These are phyloP conservation scores for Equus quagga DNA, from an alignment of 2,113 vertebrate species.

Conservation along the genomic window DNA sequence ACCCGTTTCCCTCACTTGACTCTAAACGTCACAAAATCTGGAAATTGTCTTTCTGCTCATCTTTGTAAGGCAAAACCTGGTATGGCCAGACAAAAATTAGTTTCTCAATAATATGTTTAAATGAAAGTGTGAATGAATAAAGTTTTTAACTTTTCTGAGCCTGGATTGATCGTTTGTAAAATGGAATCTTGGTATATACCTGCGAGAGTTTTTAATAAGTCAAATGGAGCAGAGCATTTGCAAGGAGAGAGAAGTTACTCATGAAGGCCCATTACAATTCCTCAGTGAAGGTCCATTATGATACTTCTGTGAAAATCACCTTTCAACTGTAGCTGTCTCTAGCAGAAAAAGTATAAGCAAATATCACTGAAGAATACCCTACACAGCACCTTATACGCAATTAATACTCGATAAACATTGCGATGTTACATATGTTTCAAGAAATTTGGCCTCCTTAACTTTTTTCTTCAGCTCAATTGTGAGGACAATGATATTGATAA, in stretches of 20 bases:
- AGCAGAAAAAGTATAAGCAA: neutral
- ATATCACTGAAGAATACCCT: neutral
- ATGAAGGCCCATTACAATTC: neutral
- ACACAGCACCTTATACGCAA: neutral
- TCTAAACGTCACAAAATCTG: neutral
- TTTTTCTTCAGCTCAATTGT: neutral
- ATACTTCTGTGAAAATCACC: neutral
- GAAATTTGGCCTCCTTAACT: neutral
- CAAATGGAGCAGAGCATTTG: neutral
- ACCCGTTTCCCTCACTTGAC: neutral
- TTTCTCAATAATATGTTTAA: neutral
- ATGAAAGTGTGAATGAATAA: neutral
- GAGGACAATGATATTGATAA: neutral
- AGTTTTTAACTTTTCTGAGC: neutral
- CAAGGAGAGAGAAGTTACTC: neutral
- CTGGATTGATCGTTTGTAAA: neutral
- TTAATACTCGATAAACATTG: neutral
- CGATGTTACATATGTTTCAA: neutral
- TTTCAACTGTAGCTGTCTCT: neutral
- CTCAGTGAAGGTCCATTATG: neutral
- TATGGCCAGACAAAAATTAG: neutral
- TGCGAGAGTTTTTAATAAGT: neutral
- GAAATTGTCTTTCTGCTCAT: neutral
- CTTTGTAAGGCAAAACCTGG: neutral
- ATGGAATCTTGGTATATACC: neutral